Percentiles rank a stretch among this genome's conserved stretches.
Evolutionary conservation across 2,113 vertebrate species (phyloP).

Genomic region (Nesoenas mayeri): DNA sequence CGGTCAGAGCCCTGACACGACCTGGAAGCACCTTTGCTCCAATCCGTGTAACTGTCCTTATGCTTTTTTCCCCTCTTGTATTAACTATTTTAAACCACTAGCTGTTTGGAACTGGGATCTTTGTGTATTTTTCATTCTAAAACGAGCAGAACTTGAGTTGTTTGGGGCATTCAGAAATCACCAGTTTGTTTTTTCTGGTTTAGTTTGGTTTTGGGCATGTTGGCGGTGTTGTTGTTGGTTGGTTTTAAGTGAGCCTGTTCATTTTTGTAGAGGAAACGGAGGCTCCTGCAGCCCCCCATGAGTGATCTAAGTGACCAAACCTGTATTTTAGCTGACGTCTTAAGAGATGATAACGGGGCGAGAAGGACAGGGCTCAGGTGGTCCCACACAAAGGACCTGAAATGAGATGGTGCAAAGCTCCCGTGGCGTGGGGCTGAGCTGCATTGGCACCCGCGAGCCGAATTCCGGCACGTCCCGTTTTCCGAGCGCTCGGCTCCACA

Average conservation of each 20-base stretch:
- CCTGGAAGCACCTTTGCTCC: background rate
- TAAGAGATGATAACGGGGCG: background rate
- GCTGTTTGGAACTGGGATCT: background rate
- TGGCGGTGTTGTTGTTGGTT: too few species aligned
- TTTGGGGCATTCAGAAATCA: background rate
- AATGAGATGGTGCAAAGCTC: background rate
- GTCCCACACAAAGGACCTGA: too few species aligned
- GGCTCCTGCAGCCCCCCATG: conserved; percentile 37
- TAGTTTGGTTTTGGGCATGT: too few species aligned
- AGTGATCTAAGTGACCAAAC: conserved; percentile 38
- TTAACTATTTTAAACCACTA: background rate
- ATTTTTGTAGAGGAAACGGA: conserved; percentile 21
- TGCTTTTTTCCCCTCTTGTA: background rate
- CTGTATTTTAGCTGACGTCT: conserved; percentile 35
- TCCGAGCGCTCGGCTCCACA: background rate
- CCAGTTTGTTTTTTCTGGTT: background rate
- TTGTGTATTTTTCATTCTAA: background rate
- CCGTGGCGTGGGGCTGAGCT: background rate
- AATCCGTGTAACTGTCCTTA: background rate
- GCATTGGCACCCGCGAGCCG: rapidly evolving
- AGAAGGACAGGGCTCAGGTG: conserved; percentile 44
- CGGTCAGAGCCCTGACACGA: background rate
- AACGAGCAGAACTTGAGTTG: background rate
- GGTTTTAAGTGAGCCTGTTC: background rate
- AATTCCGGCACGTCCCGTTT: background rate